phyloP scores from a whole-genome alignment of 2,888 invertebrate species.

The Drosophila prolongata region DNA sequence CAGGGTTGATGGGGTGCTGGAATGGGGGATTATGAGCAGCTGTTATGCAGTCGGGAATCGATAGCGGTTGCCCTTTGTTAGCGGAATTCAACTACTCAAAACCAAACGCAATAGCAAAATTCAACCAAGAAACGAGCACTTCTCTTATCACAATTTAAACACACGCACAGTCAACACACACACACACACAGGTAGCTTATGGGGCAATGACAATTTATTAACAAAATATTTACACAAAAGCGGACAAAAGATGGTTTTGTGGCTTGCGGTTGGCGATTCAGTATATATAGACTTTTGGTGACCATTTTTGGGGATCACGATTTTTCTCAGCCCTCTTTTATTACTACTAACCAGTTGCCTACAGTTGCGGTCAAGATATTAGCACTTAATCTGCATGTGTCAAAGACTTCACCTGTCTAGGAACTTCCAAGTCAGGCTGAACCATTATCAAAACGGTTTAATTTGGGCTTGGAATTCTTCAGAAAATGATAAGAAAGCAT shows the following conservation, averaged over 20 bases:
- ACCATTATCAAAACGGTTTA: background rate
- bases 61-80: constrained; percentile 40
- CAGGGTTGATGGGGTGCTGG: constrained; percentile 4
- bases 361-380: constrained; percentile 16
- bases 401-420: constrained; percentile 2
- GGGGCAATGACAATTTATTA: constrained; percentile 35
- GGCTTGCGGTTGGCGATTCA: constrained; percentile 15
- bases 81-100: constrained; percentile 20
- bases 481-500: background rate
- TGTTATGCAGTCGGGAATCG: constrained; percentile 33
- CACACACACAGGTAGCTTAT: constrained; percentile 9
- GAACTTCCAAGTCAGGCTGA: background rate
- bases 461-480: background rate
- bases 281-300: constrained; percentile 9
- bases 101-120: constrained; percentile 4
- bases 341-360: background rate
- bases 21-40: constrained; percentile 21
- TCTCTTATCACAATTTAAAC: constrained; percentile 55
- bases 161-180: constrained; percentile 5
- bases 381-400: background rate
- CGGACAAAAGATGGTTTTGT: constrained; percentile 33
- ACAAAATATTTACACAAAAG: constrained; percentile 39
- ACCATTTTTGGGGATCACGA: constrained; percentile 32
- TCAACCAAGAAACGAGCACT: constrained; percentile 21
- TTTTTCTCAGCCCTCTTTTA: constrained; percentile 24